Conservation (phyloP, 2,888 invertebrate genomes). For the Andrena haemorrhoa region DNA sequence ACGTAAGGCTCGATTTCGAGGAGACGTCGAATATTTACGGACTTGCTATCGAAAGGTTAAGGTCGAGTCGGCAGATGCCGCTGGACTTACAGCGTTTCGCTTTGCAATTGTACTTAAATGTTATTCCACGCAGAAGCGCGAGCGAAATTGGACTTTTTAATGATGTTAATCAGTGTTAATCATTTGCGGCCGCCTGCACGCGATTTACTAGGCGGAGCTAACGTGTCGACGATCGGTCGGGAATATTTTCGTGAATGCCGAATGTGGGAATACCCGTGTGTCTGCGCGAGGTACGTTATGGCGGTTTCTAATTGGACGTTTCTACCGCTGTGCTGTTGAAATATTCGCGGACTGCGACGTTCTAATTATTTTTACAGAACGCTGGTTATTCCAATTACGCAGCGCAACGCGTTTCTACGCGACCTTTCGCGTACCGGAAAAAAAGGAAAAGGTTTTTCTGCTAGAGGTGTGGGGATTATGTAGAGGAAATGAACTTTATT, state of each 20-base stretch:
- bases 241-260: neutral
- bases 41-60: neutral
- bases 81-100: no score
- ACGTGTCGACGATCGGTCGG: neutral
- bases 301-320: conserved; percentile 15
- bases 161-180: neutral
- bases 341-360: neutral
- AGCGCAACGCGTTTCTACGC: neutral
- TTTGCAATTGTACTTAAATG: no score
- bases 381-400: conserved; percentile 30
- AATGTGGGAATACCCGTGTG: neutral
- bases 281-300: neutral
- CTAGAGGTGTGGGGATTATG: neutral
- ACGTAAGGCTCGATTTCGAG: neutral
- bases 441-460: neutral
- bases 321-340: conserved; percentile 14
- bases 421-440: neutral
- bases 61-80: no score
- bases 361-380: conserved; percentile 48
- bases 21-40: no score
- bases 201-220: neutral
- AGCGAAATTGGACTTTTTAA: neutral
- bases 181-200: neutral
- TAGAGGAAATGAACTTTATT: conserved; percentile 1
- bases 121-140: neutral